Evolutionary conservation across 2,888 invertebrate species (phyloP), one percentile per base, ranked within the genome.

Genomic region (Hedychridium roseum): DNA sequence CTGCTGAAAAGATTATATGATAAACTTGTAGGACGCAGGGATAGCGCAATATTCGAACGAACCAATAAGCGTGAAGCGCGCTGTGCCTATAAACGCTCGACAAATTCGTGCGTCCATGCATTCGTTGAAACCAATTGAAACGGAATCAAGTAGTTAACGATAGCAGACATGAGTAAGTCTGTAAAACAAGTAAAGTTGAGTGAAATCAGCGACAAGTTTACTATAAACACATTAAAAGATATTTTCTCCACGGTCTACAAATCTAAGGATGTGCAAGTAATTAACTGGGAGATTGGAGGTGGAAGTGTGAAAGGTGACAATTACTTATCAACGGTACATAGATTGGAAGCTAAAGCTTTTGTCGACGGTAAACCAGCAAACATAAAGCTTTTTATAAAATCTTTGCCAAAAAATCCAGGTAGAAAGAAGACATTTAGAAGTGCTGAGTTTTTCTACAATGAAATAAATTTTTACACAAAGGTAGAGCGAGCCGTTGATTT

Each of bases 381-480:
- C 35, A 72, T 86, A 0, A 85, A 84, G 66, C 74, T 88, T 0
- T 80, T 90, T 9, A 80, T 87, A 0, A 90, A 90, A 73, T 82
- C 82, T n/a, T 82, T 90, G 57, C 90, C 89, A 0, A 82, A 81
- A 40, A 88, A 85, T 64, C 50, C 84, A 1, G 85, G 84, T 0
- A 78, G 88, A 18, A 82, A 85, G 0, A 84, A 86, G 18, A 85
- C 89, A 0, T 90, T 83, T 60, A 81, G 86, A 45, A 87, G 86
- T 27, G 68, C 80, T 2, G 88, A 87, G 36, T 90, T 89, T 71
- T 90, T 90, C 65, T 79, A 80, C 51, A 90, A 89, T 67, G 90
- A 90, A 76, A 86, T 87, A 0, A 78, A 80, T 40, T 89, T 90
- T 70, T 90, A 90, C 71, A 54, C 52, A 2, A 50, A 75, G 60